Conservation (phyloP, 2,888 invertebrate species). For the Piscicola geometra region DNA sequence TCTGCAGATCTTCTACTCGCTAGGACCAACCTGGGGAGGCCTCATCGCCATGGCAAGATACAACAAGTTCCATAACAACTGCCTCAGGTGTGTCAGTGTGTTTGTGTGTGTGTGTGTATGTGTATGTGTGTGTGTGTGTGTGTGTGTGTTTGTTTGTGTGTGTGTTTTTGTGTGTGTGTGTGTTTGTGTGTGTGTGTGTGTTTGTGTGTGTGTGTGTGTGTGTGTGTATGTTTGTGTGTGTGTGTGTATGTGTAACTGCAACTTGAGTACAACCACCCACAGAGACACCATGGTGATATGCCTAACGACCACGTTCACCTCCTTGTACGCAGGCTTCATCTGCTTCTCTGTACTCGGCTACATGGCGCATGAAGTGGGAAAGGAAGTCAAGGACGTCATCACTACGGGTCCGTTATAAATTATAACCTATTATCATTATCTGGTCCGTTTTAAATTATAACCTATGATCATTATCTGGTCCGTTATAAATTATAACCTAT, state of each 20-base stretch:
- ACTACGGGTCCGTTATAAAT: slow-evolving; percentile 30
- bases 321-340: slow-evolving; percentile 40
- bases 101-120: too few relatives aligned
- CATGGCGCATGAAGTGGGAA: slow-evolving; percentile 37
- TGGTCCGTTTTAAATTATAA: too few relatives aligned
- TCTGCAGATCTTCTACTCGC: slow-evolving; percentile 56
- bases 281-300: slow-evolving; percentile 39
- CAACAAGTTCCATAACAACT: slow-evolving; percentile 51
- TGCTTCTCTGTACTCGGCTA: slow-evolving; percentile 39
- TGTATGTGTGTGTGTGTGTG: too few relatives aligned
- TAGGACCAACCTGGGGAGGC: slow-evolving; percentile 55
- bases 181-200: too few relatives aligned
- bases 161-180: too few relatives aligned
- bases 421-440: too few relatives aligned
- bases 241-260: neutral
- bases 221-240: neutral
- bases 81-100: slow-evolving; percentile 45
- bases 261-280: neutral
- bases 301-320: slow-evolving; percentile 34
- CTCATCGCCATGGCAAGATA: slow-evolving; percentile 52
- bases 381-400: slow-evolving; percentile 32
- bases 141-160: too few relatives aligned
- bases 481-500: too few relatives aligned
- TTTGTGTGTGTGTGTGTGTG: too few relatives aligned
- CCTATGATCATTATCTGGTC: too few relatives aligned